Percentiles rank a stretch among this genome's conserved stretches.
Evolutionary conservation across 2,797 vertebrate species (phyloP).

Genomic region (Galaxias olidus): DNA sequence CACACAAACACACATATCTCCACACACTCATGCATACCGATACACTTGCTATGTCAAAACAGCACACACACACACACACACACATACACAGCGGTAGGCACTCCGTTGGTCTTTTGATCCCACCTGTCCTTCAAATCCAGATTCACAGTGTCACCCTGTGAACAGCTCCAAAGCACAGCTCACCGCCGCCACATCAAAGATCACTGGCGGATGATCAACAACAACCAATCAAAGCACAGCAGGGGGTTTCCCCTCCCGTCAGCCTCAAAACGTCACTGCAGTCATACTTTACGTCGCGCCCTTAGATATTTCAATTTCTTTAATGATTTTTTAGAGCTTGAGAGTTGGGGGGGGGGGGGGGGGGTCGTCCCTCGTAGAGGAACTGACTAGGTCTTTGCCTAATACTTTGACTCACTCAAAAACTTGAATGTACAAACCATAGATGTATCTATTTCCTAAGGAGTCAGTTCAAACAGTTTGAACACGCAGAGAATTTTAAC

Average conservation of each 20-base stretch:
- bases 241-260: slow-evolving; percentile 14
- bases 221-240: slow-evolving; percentile 36
- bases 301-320: not conserved
- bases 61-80: slow-evolving; percentile 3
- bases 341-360: slow-evolving; percentile 7
- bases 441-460: too few species aligned
- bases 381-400: too few species aligned
- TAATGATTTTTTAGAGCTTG: not conserved
- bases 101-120: slow-evolving; percentile 50
- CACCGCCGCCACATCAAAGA: not conserved
- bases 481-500: too few species aligned
- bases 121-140: slow-evolving; percentile 15
- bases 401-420: too few species aligned
- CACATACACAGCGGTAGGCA: slow-evolving; percentile 18
- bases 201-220: slow-evolving; percentile 22
- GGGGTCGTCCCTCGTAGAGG: too few species aligned
- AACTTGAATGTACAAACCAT: too few species aligned
- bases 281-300: slow-evolving; percentile 12
- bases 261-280: slow-evolving; percentile 17
- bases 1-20: not conserved
- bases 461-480: too few species aligned
- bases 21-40: not conserved
- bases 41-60: not conserved
- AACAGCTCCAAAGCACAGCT: slow-evolving; percentile 4
- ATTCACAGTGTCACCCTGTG: not conserved